Conservation (phyloP, 2,888 invertebrate species). For the Tanytarsus gracilentus region DNA sequence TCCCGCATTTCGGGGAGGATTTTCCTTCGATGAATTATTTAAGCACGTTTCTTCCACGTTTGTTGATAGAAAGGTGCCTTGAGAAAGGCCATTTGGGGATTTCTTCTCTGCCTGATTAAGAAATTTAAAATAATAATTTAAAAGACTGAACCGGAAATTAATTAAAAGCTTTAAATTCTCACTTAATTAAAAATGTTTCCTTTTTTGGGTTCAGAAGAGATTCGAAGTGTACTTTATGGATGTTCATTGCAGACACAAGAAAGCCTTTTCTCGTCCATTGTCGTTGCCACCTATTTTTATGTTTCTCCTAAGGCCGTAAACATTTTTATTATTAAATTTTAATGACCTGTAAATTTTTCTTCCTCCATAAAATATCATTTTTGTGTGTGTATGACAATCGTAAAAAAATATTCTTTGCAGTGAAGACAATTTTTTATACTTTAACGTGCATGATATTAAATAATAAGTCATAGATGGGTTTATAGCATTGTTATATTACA, state of each 20-base stretch:
- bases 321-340: conserved; percentile 27
- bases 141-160: too few species aligned
- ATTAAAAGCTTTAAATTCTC: too few species aligned
- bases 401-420: conserved; percentile 2
- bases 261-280: background rate
- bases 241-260: too few species aligned
- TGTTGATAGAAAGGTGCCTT: background rate
- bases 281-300: background rate
- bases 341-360: conserved; percentile 25
- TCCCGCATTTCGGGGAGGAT: conserved; percentile 12
- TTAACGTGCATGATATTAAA: conserved; percentile 10
- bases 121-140: too few species aligned
- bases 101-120: too few species aligned
- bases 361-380: conserved; percentile 18
- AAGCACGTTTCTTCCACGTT: background rate
- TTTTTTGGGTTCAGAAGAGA: too few species aligned
- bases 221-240: too few species aligned
- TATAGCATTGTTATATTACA: conserved; percentile 6
- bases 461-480: conserved; percentile 5
- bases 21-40: conserved; percentile 3
- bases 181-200: too few species aligned
- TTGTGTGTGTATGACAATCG: background rate
- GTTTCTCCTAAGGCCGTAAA: background rate
- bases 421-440: background rate
- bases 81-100: background rate